Conservation (phyloP, 2,797 vertebrate genomes). For the Syngnathus acus region DNA sequence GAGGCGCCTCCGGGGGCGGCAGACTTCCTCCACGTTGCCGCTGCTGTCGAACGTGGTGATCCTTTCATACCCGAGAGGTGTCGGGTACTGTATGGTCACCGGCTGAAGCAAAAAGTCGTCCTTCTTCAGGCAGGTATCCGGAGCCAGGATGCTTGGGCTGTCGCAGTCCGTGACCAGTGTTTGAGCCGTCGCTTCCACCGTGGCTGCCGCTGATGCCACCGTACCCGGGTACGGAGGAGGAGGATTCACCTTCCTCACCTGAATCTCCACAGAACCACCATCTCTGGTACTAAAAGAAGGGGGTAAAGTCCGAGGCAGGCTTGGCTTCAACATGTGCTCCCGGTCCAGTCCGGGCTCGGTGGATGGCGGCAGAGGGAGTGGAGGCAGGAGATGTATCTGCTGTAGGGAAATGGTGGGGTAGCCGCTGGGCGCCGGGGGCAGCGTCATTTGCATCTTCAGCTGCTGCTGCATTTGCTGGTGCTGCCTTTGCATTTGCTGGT, state of each 20-base stretch:
- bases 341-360: constrained; percentile 60
- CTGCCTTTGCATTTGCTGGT: constrained; percentile 76
- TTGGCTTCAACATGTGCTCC: constrained; percentile 77
- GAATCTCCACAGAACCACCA: constrained; percentile 72
- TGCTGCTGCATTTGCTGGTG: constrained; percentile 78
- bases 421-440: constrained; percentile 66
- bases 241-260: constrained; percentile 86
- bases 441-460: constrained; percentile 71
- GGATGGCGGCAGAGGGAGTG: constrained; percentile 59
- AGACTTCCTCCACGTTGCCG: constrained; percentile 96
- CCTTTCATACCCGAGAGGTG: constrained; percentile 89
- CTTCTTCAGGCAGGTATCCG: constrained; percentile 84
- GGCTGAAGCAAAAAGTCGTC: constrained; percentile 86
- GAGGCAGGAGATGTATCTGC: constrained; percentile 68
- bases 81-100: constrained; percentile 78
- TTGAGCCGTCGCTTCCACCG: constrained; percentile 41
- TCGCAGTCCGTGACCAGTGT: constrained; percentile 66
- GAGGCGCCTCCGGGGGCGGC: constrained; percentile 86
- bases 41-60: constrained; percentile 99
- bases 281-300: constrained; percentile 77
- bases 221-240: constrained; percentile 66
- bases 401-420: constrained; percentile 72
- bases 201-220: constrained; percentile 46
- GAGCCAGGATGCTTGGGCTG: constrained; percentile 68
- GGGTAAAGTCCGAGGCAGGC: constrained; percentile 60